phyloP scores from a whole-genome alignment of 2,797 vertebrate genomes.

The Novumbra hubbsi region DNA sequence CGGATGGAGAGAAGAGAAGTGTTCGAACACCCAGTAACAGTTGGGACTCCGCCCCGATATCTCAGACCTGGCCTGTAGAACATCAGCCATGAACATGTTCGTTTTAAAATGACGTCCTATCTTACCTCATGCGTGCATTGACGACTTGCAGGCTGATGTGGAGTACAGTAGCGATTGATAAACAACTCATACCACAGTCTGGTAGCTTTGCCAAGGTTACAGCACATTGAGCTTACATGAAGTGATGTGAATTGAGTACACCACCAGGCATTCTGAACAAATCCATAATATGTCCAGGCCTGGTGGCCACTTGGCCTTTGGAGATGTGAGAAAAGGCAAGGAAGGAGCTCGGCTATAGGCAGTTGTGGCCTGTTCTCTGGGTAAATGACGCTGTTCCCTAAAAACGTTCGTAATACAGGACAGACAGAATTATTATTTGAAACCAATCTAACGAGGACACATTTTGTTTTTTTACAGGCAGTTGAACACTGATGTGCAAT shows the following conservation, averaged over 20 bases:
- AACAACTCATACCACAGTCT: no score
- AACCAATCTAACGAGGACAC: not conserved
- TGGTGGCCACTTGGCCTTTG: no score
- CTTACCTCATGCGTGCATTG: no score
- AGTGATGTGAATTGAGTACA: no score
- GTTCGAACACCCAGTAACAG: slow-evolving; percentile 33
- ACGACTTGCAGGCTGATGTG: no score
- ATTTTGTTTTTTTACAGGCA: not conserved
- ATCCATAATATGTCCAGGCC: no score
- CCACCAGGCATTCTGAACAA: no score
- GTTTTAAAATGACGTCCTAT: no score
- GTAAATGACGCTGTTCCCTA: not conserved
- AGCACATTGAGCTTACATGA: no score
- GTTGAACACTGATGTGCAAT: not conserved
- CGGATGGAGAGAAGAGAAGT: not conserved
- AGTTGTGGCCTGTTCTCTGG: not conserved
- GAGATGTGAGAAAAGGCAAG: not conserved
- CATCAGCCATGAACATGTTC: no score
- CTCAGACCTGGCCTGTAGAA: not conserved
- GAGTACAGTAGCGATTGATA: no score
- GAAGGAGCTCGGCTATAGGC: not conserved
- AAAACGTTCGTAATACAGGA: not conserved
- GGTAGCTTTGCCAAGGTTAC: no score
- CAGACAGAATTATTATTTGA: not conserved
- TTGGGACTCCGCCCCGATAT: slow-evolving; percentile 1